Percentiles rank a stretch among this genome's conserved stretches.
These are phyloP conservation scores for Danaus plexippus DNA, from an alignment of 1,140 invertebrate genomes.

Conservation along the genomic window DNA sequence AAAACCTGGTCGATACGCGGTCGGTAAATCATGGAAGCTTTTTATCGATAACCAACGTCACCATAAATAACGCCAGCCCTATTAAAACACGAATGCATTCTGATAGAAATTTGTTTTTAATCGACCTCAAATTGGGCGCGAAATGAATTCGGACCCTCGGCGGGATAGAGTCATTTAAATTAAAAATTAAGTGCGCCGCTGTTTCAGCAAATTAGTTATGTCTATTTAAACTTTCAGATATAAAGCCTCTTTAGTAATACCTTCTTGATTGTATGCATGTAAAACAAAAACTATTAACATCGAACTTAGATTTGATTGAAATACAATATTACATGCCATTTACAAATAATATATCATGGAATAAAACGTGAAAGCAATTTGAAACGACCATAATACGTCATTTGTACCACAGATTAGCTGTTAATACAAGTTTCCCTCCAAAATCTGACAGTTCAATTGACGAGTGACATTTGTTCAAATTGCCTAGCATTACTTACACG, in stretches of 20 bases:
- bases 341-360: too few species aligned
- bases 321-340: too few species aligned
- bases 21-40: conserved; percentile 22
- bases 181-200: conserved; percentile 40
- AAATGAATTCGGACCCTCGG: conserved; percentile 56
- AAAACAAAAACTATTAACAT: conserved; percentile 7
- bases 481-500: conserved; percentile 36
- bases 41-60: conserved; percentile 32
- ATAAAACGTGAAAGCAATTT: not conserved
- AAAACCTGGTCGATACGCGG: not conserved
- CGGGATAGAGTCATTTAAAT: conserved; percentile 53
- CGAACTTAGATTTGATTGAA: too few species aligned
- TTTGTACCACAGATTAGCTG: conserved; percentile 8
- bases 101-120: conserved; percentile 68
- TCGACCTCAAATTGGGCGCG: conserved; percentile 65
- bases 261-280: not conserved
- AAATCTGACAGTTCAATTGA: conserved; percentile 65
- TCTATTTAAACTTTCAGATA: conserved; percentile 2
- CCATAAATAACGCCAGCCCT: conserved; percentile 40
- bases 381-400: conserved; percentile 4
- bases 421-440: conserved; percentile 38
- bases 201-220: conserved; percentile 8
- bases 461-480: conserved; percentile 67
- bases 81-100: conserved; percentile 53
- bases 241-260: not conserved